Conservation (phyloP, 1,140 invertebrate genomes). For the Zaprionus lachaisei region DNA sequence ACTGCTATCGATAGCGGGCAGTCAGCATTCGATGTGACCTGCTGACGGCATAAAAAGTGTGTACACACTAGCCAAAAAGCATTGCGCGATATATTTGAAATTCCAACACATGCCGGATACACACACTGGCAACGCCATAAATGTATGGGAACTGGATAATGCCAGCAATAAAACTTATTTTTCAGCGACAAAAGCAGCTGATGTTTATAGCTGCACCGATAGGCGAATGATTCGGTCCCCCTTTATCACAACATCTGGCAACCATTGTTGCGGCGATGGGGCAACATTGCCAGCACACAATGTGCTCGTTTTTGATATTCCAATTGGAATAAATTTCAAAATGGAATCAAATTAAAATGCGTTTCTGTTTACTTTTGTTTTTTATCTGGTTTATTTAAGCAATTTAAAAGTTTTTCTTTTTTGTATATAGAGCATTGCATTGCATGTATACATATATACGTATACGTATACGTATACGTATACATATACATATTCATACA, state of each 20-base stretch:
- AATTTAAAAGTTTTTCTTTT: constrained; percentile 72
- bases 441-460: constrained; percentile 51
- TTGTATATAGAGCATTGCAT: constrained; percentile 68
- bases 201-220: background rate
- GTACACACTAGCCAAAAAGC: constrained; percentile 19
- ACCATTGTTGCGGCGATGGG: background rate
- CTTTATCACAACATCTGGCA: constrained; percentile 12
- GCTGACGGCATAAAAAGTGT: constrained; percentile 3
- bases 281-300: background rate
- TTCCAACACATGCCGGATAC: background rate
- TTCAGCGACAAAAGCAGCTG: background rate
- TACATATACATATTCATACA: constrained; percentile 23
- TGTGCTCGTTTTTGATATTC: constrained; percentile 8
- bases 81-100: constrained; percentile 18
- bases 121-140: background rate
- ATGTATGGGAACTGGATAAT: background rate
- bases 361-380: constrained; percentile 38
- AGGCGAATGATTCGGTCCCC: background rate
- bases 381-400: constrained; percentile 69
- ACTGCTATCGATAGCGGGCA: constrained; percentile 35
- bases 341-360: background rate
- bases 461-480: constrained; percentile 49
- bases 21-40: constrained; percentile 11
- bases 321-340: constrained; percentile 9
- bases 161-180: background rate